Evolutionary conservation across 2,888 invertebrate genomes (phyloP).

Genomic region (Acronicta aceris): DNA sequence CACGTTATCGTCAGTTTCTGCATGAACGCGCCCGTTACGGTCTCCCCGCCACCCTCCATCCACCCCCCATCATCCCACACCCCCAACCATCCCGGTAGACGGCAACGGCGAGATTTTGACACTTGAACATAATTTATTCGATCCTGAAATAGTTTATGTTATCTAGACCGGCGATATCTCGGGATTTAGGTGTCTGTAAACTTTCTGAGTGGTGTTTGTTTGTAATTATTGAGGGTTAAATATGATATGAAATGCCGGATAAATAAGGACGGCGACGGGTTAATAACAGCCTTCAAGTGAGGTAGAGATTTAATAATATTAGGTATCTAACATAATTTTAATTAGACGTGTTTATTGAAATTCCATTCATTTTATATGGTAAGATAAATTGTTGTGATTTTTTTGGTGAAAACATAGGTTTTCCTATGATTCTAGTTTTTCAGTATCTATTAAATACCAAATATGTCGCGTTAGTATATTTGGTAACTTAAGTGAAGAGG

Average conservation of each 20-base stretch:
- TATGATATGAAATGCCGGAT: background rate
- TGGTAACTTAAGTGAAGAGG: no score
- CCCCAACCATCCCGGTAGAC: conserved; percentile 65
- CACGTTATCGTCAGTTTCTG: conserved; percentile 88
- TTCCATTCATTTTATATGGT: background rate
- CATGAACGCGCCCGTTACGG: conserved; percentile 88
- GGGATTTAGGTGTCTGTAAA: conserved; percentile 54
- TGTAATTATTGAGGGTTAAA: conserved; percentile 36
- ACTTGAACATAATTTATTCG: conserved; percentile 85
- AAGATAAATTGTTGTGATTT: no score
- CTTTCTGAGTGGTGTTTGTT: conserved; percentile 37
- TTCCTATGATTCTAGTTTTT: no score
- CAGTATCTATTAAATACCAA: no score
- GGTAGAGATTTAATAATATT: background rate
- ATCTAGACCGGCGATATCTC: conserved; percentile 53
- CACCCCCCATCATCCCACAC: conserved; percentile 45
- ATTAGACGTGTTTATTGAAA: background rate
- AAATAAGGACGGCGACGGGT: background rate
- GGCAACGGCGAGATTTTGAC: conserved; percentile 83
- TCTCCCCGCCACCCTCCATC: conserved; percentile 58
- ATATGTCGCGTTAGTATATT: no score
- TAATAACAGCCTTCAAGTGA: conserved; percentile 1
- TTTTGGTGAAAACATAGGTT: no score
- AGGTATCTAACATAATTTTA: background rate
- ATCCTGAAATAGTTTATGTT: conserved; percentile 63